Evolutionary conservation across 2,888 invertebrate species (phyloP), one percentile per base, ranked within the genome.

Genomic region (Clunio marinus): DNA sequence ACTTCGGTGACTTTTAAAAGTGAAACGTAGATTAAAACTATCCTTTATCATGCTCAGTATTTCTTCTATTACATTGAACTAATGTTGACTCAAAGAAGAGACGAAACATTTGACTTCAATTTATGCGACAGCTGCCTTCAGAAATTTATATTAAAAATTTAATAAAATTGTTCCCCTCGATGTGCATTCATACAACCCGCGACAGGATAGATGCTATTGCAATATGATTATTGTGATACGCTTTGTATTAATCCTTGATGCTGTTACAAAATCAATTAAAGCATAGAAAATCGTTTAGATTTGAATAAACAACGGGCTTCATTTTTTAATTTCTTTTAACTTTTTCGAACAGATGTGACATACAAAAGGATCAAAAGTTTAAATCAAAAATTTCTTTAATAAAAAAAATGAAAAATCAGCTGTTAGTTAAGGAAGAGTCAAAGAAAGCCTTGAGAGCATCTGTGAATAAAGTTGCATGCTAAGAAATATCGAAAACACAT

Each of bases 41-140:
- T n/a, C n/a, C n/a, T n/a, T n/a, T n/a, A n/a, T n/a, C n/a, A n/a
- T n/a, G n/a, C n/a, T n/a, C n/a, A n/a, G n/a, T n/a, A n/a, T n/a
- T n/a, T n/a, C n/a, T 25, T 22, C 5, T 25, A 22, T 57, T 10
- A 7, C 24, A 22, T 51, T 57, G 3, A 10, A 17, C 15, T 45
- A 45, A 15, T 45, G 15, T 45, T 15, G n/a, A 7, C 2, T n/a
- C 5, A 45, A 7, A 45, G 22, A 59, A 5, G 35, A 59, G 35
- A 10, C 20, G 20, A 51, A 51, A 51, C 51, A 17, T 51, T 25
- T 25, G n/a, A 58, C 57, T 27, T n/a, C 2, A 22, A 17, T 37
- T 28, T 60, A 2, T 35, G 35, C 20, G 60, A 32, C 60, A 60
- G 60, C 60, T 60, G 60, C 60, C 32, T 1, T 59, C n/a, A n/a